Evolutionary conservation across 2,113 vertebrate species (phyloP), one percentile per base, ranked within the genome.

Genomic region (Daubentonia madagascariensis): DNA sequence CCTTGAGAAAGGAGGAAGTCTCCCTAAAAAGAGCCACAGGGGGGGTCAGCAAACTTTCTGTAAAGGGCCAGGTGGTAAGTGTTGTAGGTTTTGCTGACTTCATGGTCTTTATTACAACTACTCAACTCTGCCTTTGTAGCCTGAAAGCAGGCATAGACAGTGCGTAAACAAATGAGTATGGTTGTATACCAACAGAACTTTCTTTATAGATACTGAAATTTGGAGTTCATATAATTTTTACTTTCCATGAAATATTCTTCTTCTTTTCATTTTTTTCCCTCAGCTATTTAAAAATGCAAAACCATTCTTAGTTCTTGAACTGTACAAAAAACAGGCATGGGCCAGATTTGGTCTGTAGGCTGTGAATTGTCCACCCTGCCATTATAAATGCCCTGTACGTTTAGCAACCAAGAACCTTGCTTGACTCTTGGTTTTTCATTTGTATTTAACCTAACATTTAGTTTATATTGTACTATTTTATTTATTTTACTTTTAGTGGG

Each of bases 261-360:
- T 40, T 61, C 5, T 65, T 78, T 67, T 90, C 9, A 35, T 17
- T 45, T 68, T 5, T 48, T 4, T 6, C 48, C 20, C 16, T 9
- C 13, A 50, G 45, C 32, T 96, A 48, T 73, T 87, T 91, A 85
- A 81, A 95, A 91, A 63, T 67, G 35, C 32, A 97, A 93, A 91
- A 54, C 23, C 18, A 35, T 61, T 94, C 57, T 89, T 84, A 86
- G 83, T 75, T 96, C 78, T 40, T 37, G 18, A 83, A 83, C 52
- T 83, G 6, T 54, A 73, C 3, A n/a, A 80, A 78, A 85, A 78
- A 20, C 2, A 57, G 67, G 14, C 6, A 0, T 23, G 13, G 61
- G 50, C 76, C 35, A 50, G 30, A 20, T n/a, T 72, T 54, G 65
- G 30, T 54, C 37, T 12, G 0, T 61, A 45, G 86, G 35, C 20